Percentiles rank a stretch among this genome's conserved stretches.
These are phyloP conservation scores for Ophonus ardosiacus DNA, from an alignment of 2,888 invertebrate genomes.

Conservation along the genomic window DNA sequence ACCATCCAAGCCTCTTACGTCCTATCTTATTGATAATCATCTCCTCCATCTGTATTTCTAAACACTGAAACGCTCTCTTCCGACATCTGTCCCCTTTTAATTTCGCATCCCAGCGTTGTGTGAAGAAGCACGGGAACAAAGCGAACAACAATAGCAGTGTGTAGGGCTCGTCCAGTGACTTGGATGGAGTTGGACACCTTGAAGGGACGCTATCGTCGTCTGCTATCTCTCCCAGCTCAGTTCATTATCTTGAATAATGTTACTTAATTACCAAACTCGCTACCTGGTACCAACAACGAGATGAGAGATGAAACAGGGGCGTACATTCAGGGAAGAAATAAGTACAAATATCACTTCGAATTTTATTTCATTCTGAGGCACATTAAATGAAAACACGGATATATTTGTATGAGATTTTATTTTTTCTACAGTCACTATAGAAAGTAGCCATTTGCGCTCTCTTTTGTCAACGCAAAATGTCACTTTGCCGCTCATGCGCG, in stretches of 20 bases:
- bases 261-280: conserved; percentile 73
- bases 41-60: background rate
- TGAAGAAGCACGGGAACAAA: conserved; percentile 44
- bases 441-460: too few relatives aligned
- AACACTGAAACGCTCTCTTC: background rate
- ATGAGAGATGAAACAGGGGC: too few relatives aligned
- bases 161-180: conserved; percentile 17
- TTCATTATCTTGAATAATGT: conserved; percentile 73
- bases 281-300: conserved; percentile 70
- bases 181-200: conserved; percentile 6
- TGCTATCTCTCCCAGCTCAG: conserved; percentile 68
- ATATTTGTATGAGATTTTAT: too few relatives aligned
- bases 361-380: too few relatives aligned
- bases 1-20: background rate
- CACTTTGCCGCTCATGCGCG: too few relatives aligned
- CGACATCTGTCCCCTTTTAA: conserved; percentile 62
- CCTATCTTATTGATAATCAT: background rate
- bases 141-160: conserved; percentile 25
- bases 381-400: too few relatives aligned
- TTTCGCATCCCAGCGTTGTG: conserved; percentile 44
- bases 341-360: too few relatives aligned
- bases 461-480: too few relatives aligned
- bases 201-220: conserved; percentile 47
- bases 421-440: too few relatives aligned
- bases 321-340: too few relatives aligned